phyloP scores from a whole-genome alignment of 2,797 vertebrate species.

The Acanthornis magna region DNA sequence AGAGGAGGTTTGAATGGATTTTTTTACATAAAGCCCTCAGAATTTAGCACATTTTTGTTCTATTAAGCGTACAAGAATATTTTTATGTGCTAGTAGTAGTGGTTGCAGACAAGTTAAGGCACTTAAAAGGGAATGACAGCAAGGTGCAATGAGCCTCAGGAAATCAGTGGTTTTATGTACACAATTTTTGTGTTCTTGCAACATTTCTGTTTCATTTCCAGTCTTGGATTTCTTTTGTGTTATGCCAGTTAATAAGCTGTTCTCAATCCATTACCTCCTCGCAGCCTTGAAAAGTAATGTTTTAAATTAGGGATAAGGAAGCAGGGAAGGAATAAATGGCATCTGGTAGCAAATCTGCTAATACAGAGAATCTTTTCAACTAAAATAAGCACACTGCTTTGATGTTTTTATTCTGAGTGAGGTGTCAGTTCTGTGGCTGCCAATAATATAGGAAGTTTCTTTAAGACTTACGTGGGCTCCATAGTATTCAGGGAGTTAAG shows the following conservation, averaged over 20 bases:
- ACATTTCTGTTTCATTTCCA: neutral
- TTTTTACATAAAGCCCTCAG: neutral
- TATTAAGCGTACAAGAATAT: neutral
- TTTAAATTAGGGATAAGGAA: constrained; percentile 13
- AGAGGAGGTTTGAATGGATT: neutral
- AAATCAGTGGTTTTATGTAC: neutral
- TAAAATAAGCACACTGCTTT: neutral
- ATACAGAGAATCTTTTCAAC: neutral
- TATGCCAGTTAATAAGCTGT: neutral
- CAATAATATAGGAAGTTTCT: constrained; percentile 10
- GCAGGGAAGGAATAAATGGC: neutral
- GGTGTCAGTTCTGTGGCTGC: neutral
- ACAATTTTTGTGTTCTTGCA: neutral
- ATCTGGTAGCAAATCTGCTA: neutral
- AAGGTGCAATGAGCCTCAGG: neutral
- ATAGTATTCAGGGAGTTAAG: neutral
- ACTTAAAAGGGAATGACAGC: neutral
- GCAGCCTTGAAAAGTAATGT: neutral
- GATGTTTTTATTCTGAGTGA: constrained; percentile 36
- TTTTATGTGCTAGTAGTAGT: neutral
- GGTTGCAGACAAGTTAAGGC: neutral
- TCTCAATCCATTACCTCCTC: neutral
- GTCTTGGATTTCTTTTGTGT: neutral
- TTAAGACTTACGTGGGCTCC: neutral
- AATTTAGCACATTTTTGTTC: neutral